These are phyloP conservation scores for Rutpela maculata DNA, from an alignment of 2,888 invertebrate genomes.

Conservation along the genomic window DNA sequence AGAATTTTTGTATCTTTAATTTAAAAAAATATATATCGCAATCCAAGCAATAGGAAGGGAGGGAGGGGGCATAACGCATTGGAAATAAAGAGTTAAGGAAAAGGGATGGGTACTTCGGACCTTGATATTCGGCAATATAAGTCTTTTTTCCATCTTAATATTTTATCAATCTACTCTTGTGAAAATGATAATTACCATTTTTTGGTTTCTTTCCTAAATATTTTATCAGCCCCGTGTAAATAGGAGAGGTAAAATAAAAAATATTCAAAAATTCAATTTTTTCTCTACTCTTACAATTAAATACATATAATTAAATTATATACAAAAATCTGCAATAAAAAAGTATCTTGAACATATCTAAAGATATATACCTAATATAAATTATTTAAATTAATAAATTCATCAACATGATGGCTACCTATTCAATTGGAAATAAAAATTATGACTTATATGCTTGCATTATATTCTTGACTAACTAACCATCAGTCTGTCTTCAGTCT, in stretches of 20 bases:
- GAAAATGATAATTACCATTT: no score
- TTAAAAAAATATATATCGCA: no score
- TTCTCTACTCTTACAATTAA: not conserved
- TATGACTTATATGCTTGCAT: not conserved
- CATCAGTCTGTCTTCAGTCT: slow-evolving; percentile 85
- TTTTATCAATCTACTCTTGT: no score
- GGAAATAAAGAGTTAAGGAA: no score
- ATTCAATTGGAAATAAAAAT: not conserved
- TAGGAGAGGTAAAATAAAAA: not conserved
- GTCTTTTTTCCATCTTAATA: no score
- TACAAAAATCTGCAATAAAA: slow-evolving; percentile 31
- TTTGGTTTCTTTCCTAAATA: no score
- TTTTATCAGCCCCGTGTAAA: not conserved
- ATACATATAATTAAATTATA: slow-evolving; percentile 26
- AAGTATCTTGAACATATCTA: slow-evolving; percentile 5
- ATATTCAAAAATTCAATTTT: not conserved
- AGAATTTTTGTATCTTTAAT: no score
- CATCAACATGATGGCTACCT: slow-evolving; percentile 20
- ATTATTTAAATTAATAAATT: slow-evolving; percentile 7
- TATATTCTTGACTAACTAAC: slow-evolving; percentile 16
- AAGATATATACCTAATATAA: slow-evolving; percentile 16
- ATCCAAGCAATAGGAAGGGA: no score
- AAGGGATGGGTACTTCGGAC: no score
- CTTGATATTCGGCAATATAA: no score
- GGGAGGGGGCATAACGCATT: no score